Base-by-base conservation (phyloP, 2,797 vertebrate species). In the Euthynnus affinis region DNA sequence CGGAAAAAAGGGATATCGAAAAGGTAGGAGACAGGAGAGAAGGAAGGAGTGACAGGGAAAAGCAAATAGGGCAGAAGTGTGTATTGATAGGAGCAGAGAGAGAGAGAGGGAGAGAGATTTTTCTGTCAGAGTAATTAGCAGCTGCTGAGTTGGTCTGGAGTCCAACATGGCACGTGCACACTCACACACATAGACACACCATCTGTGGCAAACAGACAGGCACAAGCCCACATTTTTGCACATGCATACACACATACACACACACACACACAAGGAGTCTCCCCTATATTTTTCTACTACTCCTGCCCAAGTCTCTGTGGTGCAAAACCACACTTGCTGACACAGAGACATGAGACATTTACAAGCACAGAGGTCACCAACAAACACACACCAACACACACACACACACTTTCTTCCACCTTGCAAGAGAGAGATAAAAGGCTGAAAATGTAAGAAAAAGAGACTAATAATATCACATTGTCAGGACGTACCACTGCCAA, bases 51-150 rank as follows among this genome's bases (percentile, higher is more conserved):
- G 46, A 73, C 6, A 23, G 40, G 6, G 49, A 57, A 7, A 49
- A 55, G 7, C 9, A 1, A 42, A 23, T 3, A 4, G 46, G 68
- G 25, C 34, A 6, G 23, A 68, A 63, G 56, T 64, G 57, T 42
- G 56, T 58, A 73, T 66, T 22, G 71, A 79, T 40, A 53, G 49
- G 23, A 71, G 55, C 66, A 18, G 29, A 65, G 63, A 57, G 42
- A 34, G 60, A 59, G 51, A 65, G 63, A 57, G 42, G 27, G 60
- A 59, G 51, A 78, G 66, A 68, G 46, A 62, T 62, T 58, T 62
- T 64, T 86, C 80, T 84, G 78, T 89, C 76, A 76, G 75, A 84
- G 76, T 78, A 88, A 89, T 90, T 90, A 89, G 86, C 80, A 86
- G 78, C 85, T 88, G 81, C 81, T 76, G 74, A 81, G 56, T 52